Conservation (phyloP, 2,113 vertebrate species). For the Cyanoliseus patagonus region DNA sequence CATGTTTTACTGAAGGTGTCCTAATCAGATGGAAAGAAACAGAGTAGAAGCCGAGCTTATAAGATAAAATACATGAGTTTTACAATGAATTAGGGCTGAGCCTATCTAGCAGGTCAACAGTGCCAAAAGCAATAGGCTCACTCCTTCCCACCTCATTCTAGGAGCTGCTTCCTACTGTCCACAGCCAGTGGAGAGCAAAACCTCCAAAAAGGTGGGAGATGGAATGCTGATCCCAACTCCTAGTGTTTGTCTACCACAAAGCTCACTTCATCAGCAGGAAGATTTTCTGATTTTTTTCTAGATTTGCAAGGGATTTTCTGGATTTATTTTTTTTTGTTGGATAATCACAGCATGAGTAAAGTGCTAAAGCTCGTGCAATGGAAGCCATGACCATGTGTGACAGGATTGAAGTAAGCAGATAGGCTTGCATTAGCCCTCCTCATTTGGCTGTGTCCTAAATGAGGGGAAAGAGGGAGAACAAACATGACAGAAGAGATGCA, state of each 20-base stretch:
- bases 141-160: not conserved
- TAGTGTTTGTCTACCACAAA: not conserved
- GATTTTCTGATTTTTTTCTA: not conserved
- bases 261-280: not conserved
- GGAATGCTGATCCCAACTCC: not conserved
- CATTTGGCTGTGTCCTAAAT: not conserved
- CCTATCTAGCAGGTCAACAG: not conserved
- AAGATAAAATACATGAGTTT: not conserved
- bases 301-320: not conserved
- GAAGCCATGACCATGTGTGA: not conserved
- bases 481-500: not conserved
- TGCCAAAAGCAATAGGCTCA: not conserved
- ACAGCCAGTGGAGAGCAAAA: not conserved
- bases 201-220: not conserved
- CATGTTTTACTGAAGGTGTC: not conserved
- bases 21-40: not conserved
- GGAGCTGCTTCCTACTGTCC: not conserved
- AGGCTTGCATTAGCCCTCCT: not conserved
- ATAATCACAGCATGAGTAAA: not conserved
- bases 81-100: not conserved
- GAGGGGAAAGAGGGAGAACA: not conserved
- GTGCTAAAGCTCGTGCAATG: not conserved
- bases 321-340: not conserved
- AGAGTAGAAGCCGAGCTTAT: not conserved
- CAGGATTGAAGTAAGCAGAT: not conserved